Evolutionary conservation across 2,797 vertebrate genomes (phyloP), one percentile per base, ranked within the genome.

Genomic region (Crypturellus tataupa): DNA sequence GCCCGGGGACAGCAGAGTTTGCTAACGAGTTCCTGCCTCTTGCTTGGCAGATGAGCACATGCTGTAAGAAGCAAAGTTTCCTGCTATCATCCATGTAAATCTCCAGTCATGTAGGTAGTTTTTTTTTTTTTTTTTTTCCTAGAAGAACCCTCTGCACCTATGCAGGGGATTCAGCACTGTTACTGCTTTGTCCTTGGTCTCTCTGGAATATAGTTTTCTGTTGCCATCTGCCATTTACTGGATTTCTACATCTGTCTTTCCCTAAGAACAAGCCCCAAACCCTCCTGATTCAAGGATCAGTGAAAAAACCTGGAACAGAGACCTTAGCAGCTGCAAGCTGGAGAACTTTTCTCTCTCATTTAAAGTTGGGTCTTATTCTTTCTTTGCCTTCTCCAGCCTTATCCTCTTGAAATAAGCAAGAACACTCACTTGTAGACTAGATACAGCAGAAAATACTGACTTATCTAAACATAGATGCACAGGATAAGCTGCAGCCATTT

Each of bases 151-250:
- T 49, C 53, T n/a, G 24, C 55, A 42, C 37, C 27, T 7, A 10
- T 5, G 15, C 27, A 40, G 0, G 0, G 16, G 20, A 17, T 20
- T 91, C 37, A 39, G 58, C 17, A 60, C 14, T 89, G 80, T 77
- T 93, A 59, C 81, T 82, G 39, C 39, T 53, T 75, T 91, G 85
- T 73, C 65, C 78, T 84, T 82, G 2, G 89, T 92, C 90, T 95
- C 95, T 87, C 95, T 6, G 23, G 96, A 97, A 96, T 90, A 95
- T 77, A 89, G 42, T 90, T 94, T 97, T 92, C 89, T 68, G 59
- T 71, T 75, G 69, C 96, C 97, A 97, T 97, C 97, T 98, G 97
- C 68, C 64, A 72, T 79, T 81, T 96, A 58, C 72, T 94, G 85
- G 64, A 80, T 94, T 94, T 96, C 95, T 90, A 78, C 90, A 93